Evolutionary conservation across 2,888 invertebrate species (phyloP).

Genomic region (Syrphus vitripennis): DNA sequence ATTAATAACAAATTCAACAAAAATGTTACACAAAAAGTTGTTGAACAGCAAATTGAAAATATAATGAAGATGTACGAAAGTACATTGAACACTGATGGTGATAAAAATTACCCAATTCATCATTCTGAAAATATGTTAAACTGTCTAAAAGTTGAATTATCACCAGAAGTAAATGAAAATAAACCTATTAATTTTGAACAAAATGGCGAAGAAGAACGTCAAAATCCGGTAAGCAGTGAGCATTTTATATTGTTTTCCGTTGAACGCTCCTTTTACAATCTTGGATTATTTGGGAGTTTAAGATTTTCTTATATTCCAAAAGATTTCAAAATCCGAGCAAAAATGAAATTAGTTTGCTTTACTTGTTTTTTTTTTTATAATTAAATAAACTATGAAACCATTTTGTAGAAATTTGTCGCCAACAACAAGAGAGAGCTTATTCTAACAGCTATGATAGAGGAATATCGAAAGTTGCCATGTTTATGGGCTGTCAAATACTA

Average conservation of each 20-base stretch:
- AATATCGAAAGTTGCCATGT: conserved; percentile 29
- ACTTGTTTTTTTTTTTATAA: too few relatives aligned
- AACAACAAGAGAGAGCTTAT: conserved; percentile 25
- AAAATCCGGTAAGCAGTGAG: conserved; percentile 4
- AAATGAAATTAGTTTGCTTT: too few relatives aligned
- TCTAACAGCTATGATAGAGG: conserved; percentile 43
- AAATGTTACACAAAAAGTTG: conserved; percentile 18
- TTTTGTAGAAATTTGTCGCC: conserved; percentile 2
- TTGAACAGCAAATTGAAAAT: conserved; percentile 26
- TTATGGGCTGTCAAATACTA: conserved; percentile 43
- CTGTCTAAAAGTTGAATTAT: not conserved
- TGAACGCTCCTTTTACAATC: not conserved
- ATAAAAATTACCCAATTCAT: not conserved
- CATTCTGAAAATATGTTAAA: not conserved
- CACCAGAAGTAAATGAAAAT: not conserved
- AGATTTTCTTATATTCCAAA: too few relatives aligned
- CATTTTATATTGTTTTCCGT: too few relatives aligned
- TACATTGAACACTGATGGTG: not conserved
- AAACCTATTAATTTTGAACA: not conserved
- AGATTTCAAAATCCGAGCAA: too few relatives aligned
- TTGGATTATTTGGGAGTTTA: too few relatives aligned
- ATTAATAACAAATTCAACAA: conserved; percentile 33
- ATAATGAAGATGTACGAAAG: conserved; percentile 7
- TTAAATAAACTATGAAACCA: too few relatives aligned
- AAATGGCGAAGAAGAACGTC: not conserved